A percentile compares a stretch with the other conserved stretches of the same genome.
These are phyloP conservation scores for Cichlasoma orientale DNA, from an alignment of 2,797 vertebrate species.

Conservation along the genomic window DNA sequence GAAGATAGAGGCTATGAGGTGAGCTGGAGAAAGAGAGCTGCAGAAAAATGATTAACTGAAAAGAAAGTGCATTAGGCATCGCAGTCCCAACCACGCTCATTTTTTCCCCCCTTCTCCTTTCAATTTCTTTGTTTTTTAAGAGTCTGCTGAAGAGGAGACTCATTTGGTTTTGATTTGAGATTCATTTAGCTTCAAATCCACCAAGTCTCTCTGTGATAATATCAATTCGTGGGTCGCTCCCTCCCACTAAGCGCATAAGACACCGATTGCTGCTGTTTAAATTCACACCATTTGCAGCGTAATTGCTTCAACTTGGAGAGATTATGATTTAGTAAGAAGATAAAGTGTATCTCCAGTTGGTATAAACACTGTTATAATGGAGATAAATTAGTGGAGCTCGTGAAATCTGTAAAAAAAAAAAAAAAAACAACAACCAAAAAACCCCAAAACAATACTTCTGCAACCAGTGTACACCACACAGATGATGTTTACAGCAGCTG, in stretches of 20 bases:
- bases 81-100: neutral
- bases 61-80: conserved; percentile 37
- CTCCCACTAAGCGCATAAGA: conserved; percentile 43
- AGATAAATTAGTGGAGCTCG: conserved; percentile 16
- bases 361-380: conserved; percentile 30
- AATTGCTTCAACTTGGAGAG: conserved; percentile 58
- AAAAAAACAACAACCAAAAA: too few relatives aligned
- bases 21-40: conserved; percentile 18
- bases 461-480: neutral
- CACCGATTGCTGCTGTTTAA: conserved; percentile 40
- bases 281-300: conserved; percentile 52
- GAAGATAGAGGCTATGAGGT: conserved; percentile 14
- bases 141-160: conserved; percentile 51
- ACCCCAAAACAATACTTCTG: neutral
- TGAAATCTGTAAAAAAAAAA: neutral
- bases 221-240: conserved; percentile 46
- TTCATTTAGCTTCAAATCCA: conserved; percentile 64
- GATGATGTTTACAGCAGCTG: neutral
- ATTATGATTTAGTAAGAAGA: conserved; percentile 53
- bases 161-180: conserved; percentile 68
- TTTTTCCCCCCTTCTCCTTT: neutral
- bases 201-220: conserved; percentile 47
- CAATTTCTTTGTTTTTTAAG: conserved; percentile 40
- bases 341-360: conserved; percentile 23
- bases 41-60: conserved; percentile 54